A percentile compares a stretch with the other conserved stretches of the same genome.
These are phyloP conservation scores for Crenuchus spilurus DNA, from an alignment of 2,797 vertebrate species.

Conservation along the genomic window DNA sequence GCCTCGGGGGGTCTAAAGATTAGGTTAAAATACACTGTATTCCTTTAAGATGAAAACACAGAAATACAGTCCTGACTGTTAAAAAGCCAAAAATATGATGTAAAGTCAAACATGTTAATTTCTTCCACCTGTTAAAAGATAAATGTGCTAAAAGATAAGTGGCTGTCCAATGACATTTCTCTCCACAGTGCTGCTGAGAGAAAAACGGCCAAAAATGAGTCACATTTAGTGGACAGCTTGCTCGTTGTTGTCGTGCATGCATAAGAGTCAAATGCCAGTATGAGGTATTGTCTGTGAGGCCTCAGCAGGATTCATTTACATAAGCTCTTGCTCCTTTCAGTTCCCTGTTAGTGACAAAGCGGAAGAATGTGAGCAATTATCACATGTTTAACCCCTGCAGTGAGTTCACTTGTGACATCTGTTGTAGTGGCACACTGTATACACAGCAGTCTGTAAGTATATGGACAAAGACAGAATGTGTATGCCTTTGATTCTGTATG, in stretches of 20 bases:
- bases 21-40: no score
- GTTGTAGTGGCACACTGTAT: slow-evolving; percentile 9
- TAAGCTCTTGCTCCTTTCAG: slow-evolving; percentile 65
- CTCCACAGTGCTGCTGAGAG: background rate
- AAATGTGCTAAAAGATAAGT: background rate
- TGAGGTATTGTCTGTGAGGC: slow-evolving; percentile 41
- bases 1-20: no score
- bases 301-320: slow-evolving; percentile 65
- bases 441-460: background rate
- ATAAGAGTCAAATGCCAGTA: background rate
- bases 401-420: slow-evolving; percentile 40
- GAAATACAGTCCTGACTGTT: background rate
- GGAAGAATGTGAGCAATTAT: slow-evolving; percentile 42
- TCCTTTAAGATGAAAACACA: background rate
- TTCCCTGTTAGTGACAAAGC: slow-evolving; percentile 48
- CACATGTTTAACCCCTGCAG: slow-evolving; percentile 50
- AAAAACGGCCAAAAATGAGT: slow-evolving; percentile 6
- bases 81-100: background rate
- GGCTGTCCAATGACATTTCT: background rate
- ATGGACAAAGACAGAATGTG: background rate
- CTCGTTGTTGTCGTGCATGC: background rate
- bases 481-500: background rate
- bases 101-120: background rate
- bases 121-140: background rate
- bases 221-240: slow-evolving; percentile 3